These are phyloP conservation scores for Corvus moneduloides DNA, from an alignment of 2,113 vertebrate genomes.

Conservation along the genomic window DNA sequence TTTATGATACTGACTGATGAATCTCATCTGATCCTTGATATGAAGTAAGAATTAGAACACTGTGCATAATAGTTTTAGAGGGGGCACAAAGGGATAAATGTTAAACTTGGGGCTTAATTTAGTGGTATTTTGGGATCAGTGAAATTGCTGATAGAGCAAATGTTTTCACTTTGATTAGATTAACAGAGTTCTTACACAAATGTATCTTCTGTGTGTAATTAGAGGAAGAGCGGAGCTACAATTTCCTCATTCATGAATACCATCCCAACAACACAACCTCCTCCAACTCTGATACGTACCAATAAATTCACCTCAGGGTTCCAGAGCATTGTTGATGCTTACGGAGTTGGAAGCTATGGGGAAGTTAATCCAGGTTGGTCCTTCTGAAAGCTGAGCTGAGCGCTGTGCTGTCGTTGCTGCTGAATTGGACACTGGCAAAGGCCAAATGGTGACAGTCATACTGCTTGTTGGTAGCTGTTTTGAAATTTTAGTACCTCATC, in stretches of 20 bases:
- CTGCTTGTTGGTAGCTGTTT: neutral
- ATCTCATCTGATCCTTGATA: neutral
- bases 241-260: conserved; percentile 94
- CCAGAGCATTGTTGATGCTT: conserved; percentile 97
- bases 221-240: conserved; percentile 89
- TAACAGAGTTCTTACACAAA: neutral
- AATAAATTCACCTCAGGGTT: conserved; percentile 98
- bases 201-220: neutral
- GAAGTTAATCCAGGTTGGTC: conserved; percentile 93
- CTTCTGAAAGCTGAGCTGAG: neutral
- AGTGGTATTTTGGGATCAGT: neutral
- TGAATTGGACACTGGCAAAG: neutral
- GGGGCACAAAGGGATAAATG: neutral
- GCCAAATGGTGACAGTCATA: neutral
- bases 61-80: neutral
- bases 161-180: neutral
- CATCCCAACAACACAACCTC: conserved; percentile 89
- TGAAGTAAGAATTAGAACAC: neutral
- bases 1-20: neutral
- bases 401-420: neutral
- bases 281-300: conserved; percentile 91
- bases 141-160: neutral
- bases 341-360: conserved; percentile 89
- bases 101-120: neutral
- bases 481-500: neutral